Base-by-base conservation (phyloP, 2,113 vertebrate genomes). In the Formicarius rufipectus region DNA sequence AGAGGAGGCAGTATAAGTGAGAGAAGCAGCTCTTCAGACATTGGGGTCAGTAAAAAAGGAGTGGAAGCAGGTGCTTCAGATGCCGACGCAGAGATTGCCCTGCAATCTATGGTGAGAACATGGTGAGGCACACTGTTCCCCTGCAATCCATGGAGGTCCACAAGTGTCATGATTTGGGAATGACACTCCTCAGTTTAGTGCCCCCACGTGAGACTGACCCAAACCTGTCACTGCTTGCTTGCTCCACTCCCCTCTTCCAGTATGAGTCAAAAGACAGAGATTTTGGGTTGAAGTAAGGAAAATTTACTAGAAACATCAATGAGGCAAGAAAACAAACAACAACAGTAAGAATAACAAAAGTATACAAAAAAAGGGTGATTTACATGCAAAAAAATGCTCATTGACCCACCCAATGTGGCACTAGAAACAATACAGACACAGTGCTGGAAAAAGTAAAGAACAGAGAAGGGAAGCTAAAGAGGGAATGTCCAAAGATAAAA, bases 351-450 rank as follows among this genome's bases (percentile, higher is more conserved):
- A 39, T 8, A 37, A 64, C 28, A 25, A 17, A 64, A 18, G 2
- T 42, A 40, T 40, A 56, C 10, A 21, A 35, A 39, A 63, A 49
- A 10, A 56, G 25, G 2, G 40, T 25, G 56, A 49, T 11, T 56
- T 56, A 42, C 2, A 42, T 31, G 24, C 37, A 55, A 49, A 40
- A 79, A 56, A 3, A 59, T 4, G 3, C 6, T 72, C 16, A 27
- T 17, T 21, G 25, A 5, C 49, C 13, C 5, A 68, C 15, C 22
- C 16, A 21, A 1, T 5, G 13, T 4, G 4, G 14, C 0, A 47
- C 22, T 8, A 59, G 16, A 73, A 79, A 30, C 0, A 0, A 52
- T 0, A 1, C 18, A 58, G 66, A 39, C 5, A 3, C 5, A 14
- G 14, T 49, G 40, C 20, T 62, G 59, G 59, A 56, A 66, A 72